A percentile compares a stretch with the other conserved stretches of the same genome.
Conservation (phyloP, 2,113 vertebrate species). For the Harpagus bidentatus region DNA sequence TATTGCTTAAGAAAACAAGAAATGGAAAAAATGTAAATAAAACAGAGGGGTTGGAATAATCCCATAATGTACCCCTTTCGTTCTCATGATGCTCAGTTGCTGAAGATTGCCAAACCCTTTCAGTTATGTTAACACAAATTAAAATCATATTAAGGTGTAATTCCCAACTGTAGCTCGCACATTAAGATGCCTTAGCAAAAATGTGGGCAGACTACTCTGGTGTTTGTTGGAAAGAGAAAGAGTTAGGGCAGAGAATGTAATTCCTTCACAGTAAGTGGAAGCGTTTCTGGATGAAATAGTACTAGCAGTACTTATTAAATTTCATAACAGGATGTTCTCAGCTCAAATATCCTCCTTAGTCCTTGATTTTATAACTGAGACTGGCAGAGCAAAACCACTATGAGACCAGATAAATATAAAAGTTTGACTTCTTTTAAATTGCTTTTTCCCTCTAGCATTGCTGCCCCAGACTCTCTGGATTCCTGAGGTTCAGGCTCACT, state of each 20-base stretch:
- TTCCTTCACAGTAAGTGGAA: slow-evolving; percentile 28
- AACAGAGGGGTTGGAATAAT: neutral
- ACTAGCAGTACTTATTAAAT: slow-evolving; percentile 22
- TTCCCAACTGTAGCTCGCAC: neutral
- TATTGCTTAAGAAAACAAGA: neutral
- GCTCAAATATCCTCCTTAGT: neutral
- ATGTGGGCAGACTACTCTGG: neutral
- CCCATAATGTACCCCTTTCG: neutral
- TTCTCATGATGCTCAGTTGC: neutral
- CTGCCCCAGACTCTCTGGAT: neutral
- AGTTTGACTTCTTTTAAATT: slow-evolving; percentile 16
- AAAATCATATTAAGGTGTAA: neutral
- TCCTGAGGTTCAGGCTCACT: neutral
- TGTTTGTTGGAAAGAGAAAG: neutral
- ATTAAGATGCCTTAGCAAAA: neutral
- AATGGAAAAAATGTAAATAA: neutral
- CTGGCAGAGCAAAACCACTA: neutral
- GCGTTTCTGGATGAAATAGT: slow-evolving; percentile 8
- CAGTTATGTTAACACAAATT: neutral
- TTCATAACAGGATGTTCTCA: slow-evolving; percentile 31
- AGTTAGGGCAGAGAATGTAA: neutral
- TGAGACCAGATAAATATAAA: neutral
- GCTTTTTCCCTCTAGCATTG: neutral
- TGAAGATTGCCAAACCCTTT: neutral
- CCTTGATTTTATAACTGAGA: slow-evolving; percentile 20